These are phyloP conservation scores for Crocidura indochinensis DNA, from an alignment of 2,797 vertebrate genomes.

Conservation along the genomic window DNA sequence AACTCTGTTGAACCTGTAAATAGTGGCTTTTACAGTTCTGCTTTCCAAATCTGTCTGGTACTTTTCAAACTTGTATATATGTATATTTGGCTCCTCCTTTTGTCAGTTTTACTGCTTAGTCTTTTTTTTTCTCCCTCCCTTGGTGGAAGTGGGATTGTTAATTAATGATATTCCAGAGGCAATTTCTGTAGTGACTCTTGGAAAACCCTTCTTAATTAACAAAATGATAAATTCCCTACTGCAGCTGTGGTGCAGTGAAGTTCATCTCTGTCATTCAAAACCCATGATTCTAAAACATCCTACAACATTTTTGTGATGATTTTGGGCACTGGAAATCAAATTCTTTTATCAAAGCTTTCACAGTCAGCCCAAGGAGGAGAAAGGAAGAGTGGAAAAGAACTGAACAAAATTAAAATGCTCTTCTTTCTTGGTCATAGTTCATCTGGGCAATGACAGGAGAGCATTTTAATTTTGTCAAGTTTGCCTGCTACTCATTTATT, in stretches of 20 bases:
- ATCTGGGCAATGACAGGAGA: conserved; percentile 79
- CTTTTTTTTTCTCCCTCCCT: conserved; percentile 1
- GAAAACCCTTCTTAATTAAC: conserved; percentile 82
- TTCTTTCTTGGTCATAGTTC: conserved; percentile 85
- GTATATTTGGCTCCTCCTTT: conserved; percentile 74
- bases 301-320: conserved; percentile 23
- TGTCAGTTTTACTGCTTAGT: conserved; percentile 49
- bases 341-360: conserved; percentile 79
- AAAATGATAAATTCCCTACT: conserved; percentile 77
- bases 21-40: conserved; percentile 60
- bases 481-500: conserved; percentile 87
- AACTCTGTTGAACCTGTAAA: conserved; percentile 71
- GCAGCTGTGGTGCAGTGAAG: neutral
- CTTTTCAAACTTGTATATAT: conserved; percentile 64
- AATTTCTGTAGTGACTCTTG: conserved; percentile 77
- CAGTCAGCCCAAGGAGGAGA: conserved; percentile 70
- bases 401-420: conserved; percentile 85
- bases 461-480: conserved; percentile 87
- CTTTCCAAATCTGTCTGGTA: conserved; percentile 65
- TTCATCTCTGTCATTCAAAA: conserved; percentile 81
- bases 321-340: conserved; percentile 47
- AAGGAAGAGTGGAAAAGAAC: conserved; percentile 72
- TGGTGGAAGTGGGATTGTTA: conserved; percentile 68
- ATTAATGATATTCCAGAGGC: conserved; percentile 71
- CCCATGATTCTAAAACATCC: conserved; percentile 72